Percentiles rank a stretch among this genome's conserved stretches.
Conservation (phyloP, 2,113 vertebrate genomes). For the Thamnophis sirtalis region DNA sequence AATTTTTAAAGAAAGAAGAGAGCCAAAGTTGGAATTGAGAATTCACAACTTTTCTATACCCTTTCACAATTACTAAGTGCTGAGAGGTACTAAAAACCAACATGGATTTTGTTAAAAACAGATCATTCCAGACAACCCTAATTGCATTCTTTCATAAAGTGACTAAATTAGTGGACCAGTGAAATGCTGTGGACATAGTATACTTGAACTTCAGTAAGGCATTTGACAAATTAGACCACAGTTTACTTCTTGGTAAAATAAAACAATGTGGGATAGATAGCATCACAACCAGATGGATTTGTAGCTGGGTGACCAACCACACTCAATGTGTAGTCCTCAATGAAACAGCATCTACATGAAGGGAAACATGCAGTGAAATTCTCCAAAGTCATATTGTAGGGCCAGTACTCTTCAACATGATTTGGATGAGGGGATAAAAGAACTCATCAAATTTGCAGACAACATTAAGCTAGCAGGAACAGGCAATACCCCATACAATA, state of each 20-base stretch:
- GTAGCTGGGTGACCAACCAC: background rate
- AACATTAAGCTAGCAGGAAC: too few species aligned
- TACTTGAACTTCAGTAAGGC: background rate
- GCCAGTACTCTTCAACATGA: too few species aligned
- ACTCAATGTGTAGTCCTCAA: background rate
- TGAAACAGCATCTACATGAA: background rate
- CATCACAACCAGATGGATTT: background rate
- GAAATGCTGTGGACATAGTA: background rate
- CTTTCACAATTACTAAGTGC: background rate
- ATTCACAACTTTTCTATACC: background rate
- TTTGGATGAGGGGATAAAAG: too few species aligned
- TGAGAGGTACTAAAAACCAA: background rate
- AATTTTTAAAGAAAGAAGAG: background rate
- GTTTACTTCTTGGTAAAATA: background rate
- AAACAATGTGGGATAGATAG: background rate
- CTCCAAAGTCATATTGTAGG: too few species aligned
- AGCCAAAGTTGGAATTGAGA: background rate
- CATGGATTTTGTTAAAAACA: too few species aligned
- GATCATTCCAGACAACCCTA: too few species aligned
- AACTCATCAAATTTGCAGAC: too few species aligned
- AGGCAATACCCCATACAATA: too few species aligned
- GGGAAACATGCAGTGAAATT: background rate
- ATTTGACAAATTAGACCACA: background rate
- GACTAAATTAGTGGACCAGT: background rate
- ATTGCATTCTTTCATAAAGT: too few species aligned